Base-by-base conservation (phyloP, 2,797 vertebrate genomes). In the Mormyrus proboscirostris region DNA sequence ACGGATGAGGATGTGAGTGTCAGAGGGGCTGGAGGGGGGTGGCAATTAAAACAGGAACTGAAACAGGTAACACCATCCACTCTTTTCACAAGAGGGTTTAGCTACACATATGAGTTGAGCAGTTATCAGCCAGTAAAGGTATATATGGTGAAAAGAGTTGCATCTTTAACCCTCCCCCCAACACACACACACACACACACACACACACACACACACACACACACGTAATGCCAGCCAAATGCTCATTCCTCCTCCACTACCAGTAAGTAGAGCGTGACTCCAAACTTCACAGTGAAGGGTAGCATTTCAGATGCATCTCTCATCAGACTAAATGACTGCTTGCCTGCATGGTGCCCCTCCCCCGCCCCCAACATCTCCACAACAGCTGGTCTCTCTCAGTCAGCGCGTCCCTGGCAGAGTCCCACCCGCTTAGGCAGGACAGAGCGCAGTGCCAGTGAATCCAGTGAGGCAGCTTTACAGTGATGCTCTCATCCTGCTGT, bases 201-300 rank as follows among this genome's bases (percentile, higher is more conserved):
- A 53, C 14, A 0, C 51, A n/a, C 22, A 76, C 19, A 53, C 29
- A 51, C 50, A 73, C 69, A 25, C 9, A n/a, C 41, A 25, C 57
- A 86, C 59, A 87, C 29, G 41, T 47, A 53, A 3, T 38, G 14
- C 49, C 59, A 51, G 84, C 47, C 53, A 33, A 16, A 25, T 51
- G 1, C 25, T 83, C 79, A n/a, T 47, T 83, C 16, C 65, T n/a
- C 65, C 14, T 19, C 33, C 65, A 10, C 44, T 33, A 5, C 50
- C 7, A 1, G 62, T 90, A 90, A 91, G 51, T 89, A 90, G 90
- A 91, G 92, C 73, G 88, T 88, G 89, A 89, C 89, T 62, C 29
- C 50, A 87, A 65, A 79, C 85, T 86, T 38, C 82, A 47, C 19
- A 38, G 29, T 82, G 51, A 85, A 79, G 87, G 53, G 57, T 87